Conservation (phyloP, 1,140 invertebrate genomes). For the Achatina immaculata region DNA sequence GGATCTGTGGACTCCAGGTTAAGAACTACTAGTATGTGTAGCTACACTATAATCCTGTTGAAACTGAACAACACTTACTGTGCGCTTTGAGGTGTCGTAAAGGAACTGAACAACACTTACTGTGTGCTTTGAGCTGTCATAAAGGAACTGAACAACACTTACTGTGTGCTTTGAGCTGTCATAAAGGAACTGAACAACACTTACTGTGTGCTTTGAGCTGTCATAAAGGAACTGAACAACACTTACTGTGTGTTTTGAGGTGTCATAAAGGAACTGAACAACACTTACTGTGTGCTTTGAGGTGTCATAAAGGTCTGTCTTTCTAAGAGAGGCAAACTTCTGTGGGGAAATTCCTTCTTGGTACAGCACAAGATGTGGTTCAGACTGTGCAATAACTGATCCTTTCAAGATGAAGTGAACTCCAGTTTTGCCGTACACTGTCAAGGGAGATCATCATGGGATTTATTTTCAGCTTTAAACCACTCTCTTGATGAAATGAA, state of each 20-base stretch:
- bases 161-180: too few relatives aligned
- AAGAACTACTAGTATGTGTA: too few relatives aligned
- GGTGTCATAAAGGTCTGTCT: constrained; percentile 18
- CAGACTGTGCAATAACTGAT: constrained; percentile 55
- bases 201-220: not conserved
- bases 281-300: not conserved
- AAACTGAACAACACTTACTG: too few relatives aligned
- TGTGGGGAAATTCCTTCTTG: not conserved
- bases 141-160: too few relatives aligned
- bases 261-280: not conserved
- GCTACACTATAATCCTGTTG: too few relatives aligned
- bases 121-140: too few relatives aligned
- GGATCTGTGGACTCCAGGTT: too few relatives aligned
- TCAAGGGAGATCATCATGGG: constrained; percentile 30
- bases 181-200: not conserved
- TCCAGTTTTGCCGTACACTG: constrained; percentile 68
- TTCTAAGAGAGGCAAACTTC: constrained; percentile 38
- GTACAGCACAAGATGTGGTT: constrained; percentile 49
- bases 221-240: not conserved
- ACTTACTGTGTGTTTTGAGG: not conserved
- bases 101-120: too few relatives aligned
- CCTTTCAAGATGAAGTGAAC: constrained; percentile 68
- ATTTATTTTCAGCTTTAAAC: not conserved
- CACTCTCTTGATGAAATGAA: too few relatives aligned
- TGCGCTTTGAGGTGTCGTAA: too few relatives aligned